Percentiles rank a stretch among this genome's conserved stretches.
These are phyloP conservation scores for Lepus europaeus DNA, from an alignment of 2,113 vertebrate genomes.

Conservation along the genomic window DNA sequence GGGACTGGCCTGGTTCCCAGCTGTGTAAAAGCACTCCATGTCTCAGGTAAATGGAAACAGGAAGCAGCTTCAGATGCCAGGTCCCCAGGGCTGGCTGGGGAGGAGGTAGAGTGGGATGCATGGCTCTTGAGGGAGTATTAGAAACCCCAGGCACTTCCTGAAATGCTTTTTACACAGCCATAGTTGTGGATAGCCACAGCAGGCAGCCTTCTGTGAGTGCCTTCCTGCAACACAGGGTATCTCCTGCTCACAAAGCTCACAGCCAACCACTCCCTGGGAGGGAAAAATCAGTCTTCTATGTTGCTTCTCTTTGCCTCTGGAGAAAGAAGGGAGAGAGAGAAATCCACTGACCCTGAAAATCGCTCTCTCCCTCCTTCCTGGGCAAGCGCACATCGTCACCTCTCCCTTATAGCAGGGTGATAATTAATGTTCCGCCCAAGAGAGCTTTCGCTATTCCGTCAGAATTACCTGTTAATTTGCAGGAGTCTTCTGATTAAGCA, in stretches of 20 bases:
- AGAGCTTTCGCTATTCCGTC: conserved; percentile 85
- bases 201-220: neutral
- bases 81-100: neutral
- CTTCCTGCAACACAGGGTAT: neutral
- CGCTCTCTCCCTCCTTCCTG: conserved; percentile 73
- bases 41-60: neutral
- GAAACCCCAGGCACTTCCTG: neutral
- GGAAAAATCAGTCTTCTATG: conserved; percentile 43
- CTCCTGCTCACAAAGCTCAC: neutral
- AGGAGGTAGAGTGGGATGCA: neutral
- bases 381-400: conserved; percentile 78
- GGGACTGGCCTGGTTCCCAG: neutral
- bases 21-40: neutral
- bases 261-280: neutral
- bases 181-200: neutral
- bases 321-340: conserved; percentile 56
- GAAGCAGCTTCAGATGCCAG: neutral
- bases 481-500: conserved; percentile 80
- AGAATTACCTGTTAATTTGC: conserved; percentile 86
- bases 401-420: conserved; percentile 77
- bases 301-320: conserved; percentile 51
- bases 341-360: conserved; percentile 88
- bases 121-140: neutral
- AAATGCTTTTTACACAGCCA: neutral
- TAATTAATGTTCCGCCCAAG: conserved; percentile 85